Evolutionary conservation across 2,888 invertebrate species (phyloP).

Genomic region (Hyles lineata): DNA sequence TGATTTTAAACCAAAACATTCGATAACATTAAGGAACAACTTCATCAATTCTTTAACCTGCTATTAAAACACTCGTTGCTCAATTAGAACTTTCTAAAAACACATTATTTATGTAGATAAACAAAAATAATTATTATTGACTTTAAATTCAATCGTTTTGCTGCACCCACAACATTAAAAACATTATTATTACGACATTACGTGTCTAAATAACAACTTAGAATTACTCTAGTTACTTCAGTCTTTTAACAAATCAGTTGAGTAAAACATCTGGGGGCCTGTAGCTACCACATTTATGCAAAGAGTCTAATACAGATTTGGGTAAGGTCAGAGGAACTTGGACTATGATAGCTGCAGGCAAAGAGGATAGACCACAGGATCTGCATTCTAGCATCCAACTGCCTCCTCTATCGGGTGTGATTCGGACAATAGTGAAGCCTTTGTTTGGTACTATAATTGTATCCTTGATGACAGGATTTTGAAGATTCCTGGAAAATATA

Average conservation of each 20-base stretch:
- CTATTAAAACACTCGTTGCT: too few species aligned
- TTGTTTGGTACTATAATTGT: slow-evolving; percentile 87
- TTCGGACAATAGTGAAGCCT: slow-evolving; percentile 84
- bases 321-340: slow-evolving; percentile 75
- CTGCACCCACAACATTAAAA: too few species aligned
- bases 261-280: slow-evolving; percentile 78
- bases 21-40: too few species aligned
- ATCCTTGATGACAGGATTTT: slow-evolving; percentile 85
- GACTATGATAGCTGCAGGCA: slow-evolving; percentile 78
- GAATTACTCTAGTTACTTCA: slow-evolving; percentile 34
- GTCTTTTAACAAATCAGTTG: slow-evolving; percentile 55
- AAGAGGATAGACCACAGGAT: slow-evolving; percentile 68
- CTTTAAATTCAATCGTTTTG: too few species aligned
- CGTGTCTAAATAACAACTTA: neutral
- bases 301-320: slow-evolving; percentile 67
- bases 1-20: too few species aligned
- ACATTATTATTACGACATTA: neutral
- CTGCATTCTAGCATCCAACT: slow-evolving; percentile 78
- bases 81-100: too few species aligned
- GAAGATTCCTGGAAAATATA: slow-evolving; percentile 71
- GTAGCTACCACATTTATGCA: slow-evolving; percentile 82
- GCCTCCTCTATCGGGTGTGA: slow-evolving; percentile 84
- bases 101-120: too few species aligned
- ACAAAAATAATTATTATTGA: too few species aligned
- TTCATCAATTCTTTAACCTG: too few species aligned